phyloP scores from a whole-genome alignment of 2,797 vertebrate genomes.

The Hydrophis major region DNA sequence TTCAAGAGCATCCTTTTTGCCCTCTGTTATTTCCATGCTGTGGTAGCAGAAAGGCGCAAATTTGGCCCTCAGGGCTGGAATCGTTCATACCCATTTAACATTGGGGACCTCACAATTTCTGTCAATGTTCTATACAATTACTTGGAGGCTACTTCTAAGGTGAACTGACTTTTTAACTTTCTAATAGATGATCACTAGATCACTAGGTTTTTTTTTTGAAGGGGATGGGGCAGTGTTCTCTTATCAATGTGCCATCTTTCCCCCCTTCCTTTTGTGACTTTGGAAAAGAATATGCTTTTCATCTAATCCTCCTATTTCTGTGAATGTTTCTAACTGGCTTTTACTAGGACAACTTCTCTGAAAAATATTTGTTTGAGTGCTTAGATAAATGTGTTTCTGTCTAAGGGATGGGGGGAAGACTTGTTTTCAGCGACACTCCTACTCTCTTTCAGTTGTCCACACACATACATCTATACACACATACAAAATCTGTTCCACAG shows the following conservation, averaged over 20 bases:
- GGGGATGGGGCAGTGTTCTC: neutral
- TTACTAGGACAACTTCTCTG: neutral
- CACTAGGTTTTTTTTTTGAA: neutral
- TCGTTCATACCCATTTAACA: slow-evolving; percentile 88
- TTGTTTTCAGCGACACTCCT: slow-evolving; percentile 21
- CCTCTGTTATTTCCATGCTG: slow-evolving; percentile 93
- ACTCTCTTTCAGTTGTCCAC: slow-evolving; percentile 1
- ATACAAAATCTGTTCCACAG: neutral
- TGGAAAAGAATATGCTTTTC: neutral
- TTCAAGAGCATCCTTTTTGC: slow-evolving; percentile 92
- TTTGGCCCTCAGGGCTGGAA: slow-evolving; percentile 97
- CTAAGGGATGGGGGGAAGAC: neutral
- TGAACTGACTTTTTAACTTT: slow-evolving; percentile 22
- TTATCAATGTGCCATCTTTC: neutral
- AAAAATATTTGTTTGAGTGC: slow-evolving; percentile 10
- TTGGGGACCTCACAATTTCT: slow-evolving; percentile 92
- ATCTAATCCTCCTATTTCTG: neutral
- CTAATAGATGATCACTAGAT: neutral
- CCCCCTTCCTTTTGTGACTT: neutral
- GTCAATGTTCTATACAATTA: slow-evolving; percentile 91
- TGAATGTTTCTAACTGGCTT: neutral
- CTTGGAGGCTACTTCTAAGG: slow-evolving; percentile 90
- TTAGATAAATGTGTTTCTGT: slow-evolving; percentile 18
- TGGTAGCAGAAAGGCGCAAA: slow-evolving; percentile 89
- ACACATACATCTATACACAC: neutral